These are phyloP conservation scores for Petroica traversi DNA, from an alignment of 2,113 vertebrate species.

Conservation along the genomic window DNA sequence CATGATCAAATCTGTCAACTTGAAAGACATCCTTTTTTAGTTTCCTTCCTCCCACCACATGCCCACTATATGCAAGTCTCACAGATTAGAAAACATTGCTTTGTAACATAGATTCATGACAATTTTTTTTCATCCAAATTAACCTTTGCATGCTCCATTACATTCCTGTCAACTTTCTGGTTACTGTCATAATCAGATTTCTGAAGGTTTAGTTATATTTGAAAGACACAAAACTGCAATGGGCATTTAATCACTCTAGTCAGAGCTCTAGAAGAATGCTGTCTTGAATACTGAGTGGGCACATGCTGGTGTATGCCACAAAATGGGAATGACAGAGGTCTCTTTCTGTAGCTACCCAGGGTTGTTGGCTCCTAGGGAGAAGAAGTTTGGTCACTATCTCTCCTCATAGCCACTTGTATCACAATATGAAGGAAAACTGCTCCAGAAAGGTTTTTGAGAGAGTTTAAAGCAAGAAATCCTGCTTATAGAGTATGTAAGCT, in stretches of 20 bases:
- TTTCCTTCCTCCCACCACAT: slow-evolving; percentile 8
- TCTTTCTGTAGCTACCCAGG: neutral
- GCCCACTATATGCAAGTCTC: neutral
- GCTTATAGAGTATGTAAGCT: neutral
- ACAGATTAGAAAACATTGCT: slow-evolving; percentile 48
- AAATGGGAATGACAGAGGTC: neutral
- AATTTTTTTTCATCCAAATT: slow-evolving; percentile 44
- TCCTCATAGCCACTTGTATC: neutral
- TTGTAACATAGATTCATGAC: neutral
- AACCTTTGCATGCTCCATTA: slow-evolving; percentile 41
- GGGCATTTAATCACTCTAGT: neutral
- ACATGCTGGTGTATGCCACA: neutral
- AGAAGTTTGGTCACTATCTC: neutral
- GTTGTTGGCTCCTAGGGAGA: neutral
- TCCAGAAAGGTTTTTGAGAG: neutral
- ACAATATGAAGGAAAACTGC: neutral
- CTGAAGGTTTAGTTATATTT: neutral
- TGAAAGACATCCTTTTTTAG: slow-evolving; percentile 22
- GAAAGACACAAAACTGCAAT: neutral
- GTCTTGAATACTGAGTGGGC: neutral
- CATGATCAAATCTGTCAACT: slow-evolving; percentile 13
- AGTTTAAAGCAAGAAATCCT: neutral
- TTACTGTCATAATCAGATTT: slow-evolving; percentile 39
- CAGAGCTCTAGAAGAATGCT: neutral
- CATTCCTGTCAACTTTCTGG: slow-evolving; percentile 18